Base-by-base conservation (phyloP, 1,140 invertebrate genomes). In the Ips nitidus region DNA sequence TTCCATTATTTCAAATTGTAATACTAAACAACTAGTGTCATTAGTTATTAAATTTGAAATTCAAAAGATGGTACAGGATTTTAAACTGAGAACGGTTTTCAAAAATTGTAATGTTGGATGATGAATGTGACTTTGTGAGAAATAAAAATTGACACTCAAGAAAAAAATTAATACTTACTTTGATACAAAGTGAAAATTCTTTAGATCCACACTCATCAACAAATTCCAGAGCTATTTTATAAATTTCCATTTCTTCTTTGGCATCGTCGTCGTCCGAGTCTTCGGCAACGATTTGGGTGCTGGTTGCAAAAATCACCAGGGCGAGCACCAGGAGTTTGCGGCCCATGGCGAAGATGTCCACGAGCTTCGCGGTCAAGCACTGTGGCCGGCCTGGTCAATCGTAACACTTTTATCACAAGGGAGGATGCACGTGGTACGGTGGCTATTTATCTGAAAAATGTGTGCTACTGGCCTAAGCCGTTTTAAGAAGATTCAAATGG, bases 121-220 rank as follows among this genome's bases (percentile, higher is more conserved):
- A 22, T 22, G 22, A 22, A 22, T 22, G 22, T 22, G 0, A 22
- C 22, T 22, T 22, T 22, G 22, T 22, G 22, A 22, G 22, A 22
- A 22, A 22, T 22, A 22, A 22, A 22, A 22, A 22, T 22, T 22
- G 22, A 22, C 22, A 22, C 22, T 22, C 22, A 47, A 47, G n/a
- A 47, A 5, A 47, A 47, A 47, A 47, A 47, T 47, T 47, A 5
- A n/a, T 59, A 59, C 57, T 40, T 79, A 85, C 87, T 84, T 93
- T 93, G 66, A 93, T 81, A 75, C 91, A 93, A 76, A 91, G 83
- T 41, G 88, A 82, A 70, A 92, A 80, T 67, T 90, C 88, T 70
- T 87, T 83, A 60, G 90, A 87, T 40, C 86, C 86, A 76, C 90
- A 90, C 63, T 86, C 84, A 79, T 88, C 86, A 65, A 90, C 82